Evolutionary conservation across 1,140 invertebrate genomes (phyloP), one percentile per base, ranked within the genome.

Genomic region (Musca domestica): DNA sequence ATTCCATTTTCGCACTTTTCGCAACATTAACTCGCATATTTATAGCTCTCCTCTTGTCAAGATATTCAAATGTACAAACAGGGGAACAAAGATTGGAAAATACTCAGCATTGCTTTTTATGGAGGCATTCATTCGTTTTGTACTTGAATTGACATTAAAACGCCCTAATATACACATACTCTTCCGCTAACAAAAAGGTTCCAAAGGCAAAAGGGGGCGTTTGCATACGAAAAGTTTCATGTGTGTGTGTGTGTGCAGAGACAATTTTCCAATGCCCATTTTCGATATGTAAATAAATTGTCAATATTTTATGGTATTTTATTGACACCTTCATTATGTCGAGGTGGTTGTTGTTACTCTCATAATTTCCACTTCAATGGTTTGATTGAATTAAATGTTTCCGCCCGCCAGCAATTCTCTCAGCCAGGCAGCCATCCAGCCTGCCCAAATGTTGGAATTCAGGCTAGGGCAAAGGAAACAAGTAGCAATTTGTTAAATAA

Each of bases 1-100:
- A 74, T 70, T 73, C 76, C 74, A 71, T 78, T 76, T 75, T 76
- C 71, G 74, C 76, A 78, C 76, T 78, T 76, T 78, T 76, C 78
- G 76, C 74, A 71, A 71, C 76, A 78, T 78, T 78, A 78, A 78
- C 75, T 78, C 72, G 54, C 72, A 72, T 76, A 78, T 78, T 78
- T 78, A 78, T 72, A 76, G 71, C 23, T 30, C 34, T 23, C 27
- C 22, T 70, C n/a, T 20, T 52, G 47, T 64, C 47, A 64, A 49
- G 19, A 48, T 20, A 49, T 41, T 61, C 56, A 10, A 51, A 51
- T 51, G 2, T 17, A 41, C 27, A 61, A n/a, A n/a, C n/a, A n/a
- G n/a, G n/a, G 17, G 56, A 34, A 61, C 6, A 41, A 10, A 41
- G 34, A 41, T 41, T 41, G 34, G 34, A 41, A 34, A 61, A 17